Percentiles rank a stretch among this genome's conserved stretches.
These are phyloP conservation scores for Haemorhous mexicanus DNA, from an alignment of 2,113 vertebrate species.

Conservation along the genomic window DNA sequence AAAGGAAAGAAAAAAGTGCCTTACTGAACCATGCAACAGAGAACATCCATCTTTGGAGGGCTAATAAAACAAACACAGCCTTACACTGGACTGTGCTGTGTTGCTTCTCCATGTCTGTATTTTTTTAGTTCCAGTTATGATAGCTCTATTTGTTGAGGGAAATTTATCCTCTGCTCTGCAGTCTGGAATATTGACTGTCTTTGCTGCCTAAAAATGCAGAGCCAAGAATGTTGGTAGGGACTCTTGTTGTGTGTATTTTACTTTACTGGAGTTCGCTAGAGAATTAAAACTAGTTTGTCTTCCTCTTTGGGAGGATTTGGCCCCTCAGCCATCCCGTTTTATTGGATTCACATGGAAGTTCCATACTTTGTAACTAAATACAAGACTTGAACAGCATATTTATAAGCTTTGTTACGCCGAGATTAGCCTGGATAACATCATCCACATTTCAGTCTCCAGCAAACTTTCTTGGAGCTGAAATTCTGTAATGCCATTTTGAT, in stretches of 20 bases:
- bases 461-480: not conserved
- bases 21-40: not conserved
- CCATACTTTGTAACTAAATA: not conserved
- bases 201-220: not conserved
- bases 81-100: not conserved
- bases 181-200: not conserved
- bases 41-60: not conserved
- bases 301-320: not conserved
- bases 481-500: not conserved
- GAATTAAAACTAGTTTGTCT: not conserved
- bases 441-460: not conserved
- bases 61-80: not conserved
- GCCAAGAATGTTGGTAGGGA: not conserved
- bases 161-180: not conserved
- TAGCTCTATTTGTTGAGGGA: not conserved
- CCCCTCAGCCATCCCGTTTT: not conserved
- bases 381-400: not conserved
- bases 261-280: accelerated
- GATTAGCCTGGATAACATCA: not conserved
- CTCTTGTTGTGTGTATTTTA: not conserved
- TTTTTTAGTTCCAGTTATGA: not conserved
- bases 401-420: not conserved
- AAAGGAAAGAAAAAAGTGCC: not conserved
- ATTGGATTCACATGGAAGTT: not conserved
- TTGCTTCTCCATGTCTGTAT: not conserved